phyloP scores from a whole-genome alignment of 1,140 invertebrate genomes.

The Drosophila trapezifrons region DNA sequence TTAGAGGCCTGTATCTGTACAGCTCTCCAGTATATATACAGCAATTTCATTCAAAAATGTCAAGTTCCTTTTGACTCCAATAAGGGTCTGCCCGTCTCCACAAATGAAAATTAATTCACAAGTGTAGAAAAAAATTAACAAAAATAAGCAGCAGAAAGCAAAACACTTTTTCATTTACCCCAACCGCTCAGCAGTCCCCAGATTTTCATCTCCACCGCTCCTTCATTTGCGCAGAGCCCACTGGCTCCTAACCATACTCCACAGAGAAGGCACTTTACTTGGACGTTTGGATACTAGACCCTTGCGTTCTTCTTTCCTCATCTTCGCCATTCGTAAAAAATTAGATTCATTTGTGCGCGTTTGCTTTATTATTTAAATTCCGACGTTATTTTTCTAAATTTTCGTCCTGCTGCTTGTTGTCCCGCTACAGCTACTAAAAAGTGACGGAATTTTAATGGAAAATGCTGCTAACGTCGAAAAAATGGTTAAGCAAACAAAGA shows the following conservation, averaged over 20 bases:
- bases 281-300: conserved; percentile 29
- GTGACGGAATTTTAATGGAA: conserved; percentile 83
- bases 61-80: conserved; percentile 5
- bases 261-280: conserved; percentile 31
- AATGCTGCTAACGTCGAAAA: conserved; percentile 69
- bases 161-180: conserved; percentile 76
- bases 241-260: conserved; percentile 22
- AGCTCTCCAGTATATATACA: conserved; percentile 14
- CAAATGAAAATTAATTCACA: conserved; percentile 75
- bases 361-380: conserved; percentile 83
- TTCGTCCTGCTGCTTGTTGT: conserved; percentile 47
- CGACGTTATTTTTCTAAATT: conserved; percentile 81
- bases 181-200: conserved; percentile 8
- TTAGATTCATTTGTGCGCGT: conserved; percentile 83
- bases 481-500: conserved; percentile 76
- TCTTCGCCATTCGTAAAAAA: conserved; percentile 77
- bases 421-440: conserved; percentile 37
- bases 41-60: conserved; percentile 3
- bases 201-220: conserved; percentile 8
- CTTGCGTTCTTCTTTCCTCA: conserved; percentile 2
- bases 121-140: conserved; percentile 69
- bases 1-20: neutral
- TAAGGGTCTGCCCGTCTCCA: neutral
- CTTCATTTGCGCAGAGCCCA: neutral
- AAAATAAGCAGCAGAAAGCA: conserved; percentile 69